These are phyloP conservation scores for Aphidoletes aphidimyza DNA, from an alignment of 2,888 invertebrate genomes.

Conservation along the genomic window DNA sequence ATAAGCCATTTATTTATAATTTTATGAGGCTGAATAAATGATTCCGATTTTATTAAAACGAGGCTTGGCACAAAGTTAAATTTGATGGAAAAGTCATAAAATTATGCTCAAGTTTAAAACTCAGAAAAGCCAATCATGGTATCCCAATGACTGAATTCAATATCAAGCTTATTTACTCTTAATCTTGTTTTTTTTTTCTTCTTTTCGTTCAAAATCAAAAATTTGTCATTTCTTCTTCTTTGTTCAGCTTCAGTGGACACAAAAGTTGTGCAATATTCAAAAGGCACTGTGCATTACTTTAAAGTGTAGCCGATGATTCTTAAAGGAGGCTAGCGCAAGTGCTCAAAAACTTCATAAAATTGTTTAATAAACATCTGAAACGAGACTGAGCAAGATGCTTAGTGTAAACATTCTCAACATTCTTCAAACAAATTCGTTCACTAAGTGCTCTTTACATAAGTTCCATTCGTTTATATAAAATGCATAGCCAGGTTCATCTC, in stretches of 20 bases:
- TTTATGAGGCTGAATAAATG: too few relatives aligned
- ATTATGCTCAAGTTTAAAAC: not conserved
- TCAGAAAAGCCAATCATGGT: not conserved
- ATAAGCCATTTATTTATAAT: too few relatives aligned
- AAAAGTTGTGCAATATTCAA: not conserved
- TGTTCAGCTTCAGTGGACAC: not conserved
- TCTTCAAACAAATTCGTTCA: constrained; percentile 53
- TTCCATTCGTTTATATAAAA: not conserved
- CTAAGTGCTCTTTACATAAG: constrained; percentile 50
- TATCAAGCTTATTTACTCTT: not conserved
- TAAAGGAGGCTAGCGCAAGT: not conserved
- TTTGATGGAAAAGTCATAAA: not conserved
- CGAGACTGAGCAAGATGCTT: constrained; percentile 19
- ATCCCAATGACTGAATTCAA: not conserved
- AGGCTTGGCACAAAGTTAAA: not conserved
- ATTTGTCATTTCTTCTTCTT: not conserved
- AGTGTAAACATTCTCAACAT: constrained; percentile 43
- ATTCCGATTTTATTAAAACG: constrained; percentile 2
- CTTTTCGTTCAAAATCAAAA: too few relatives aligned
- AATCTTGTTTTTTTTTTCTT: not conserved
- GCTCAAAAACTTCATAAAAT: constrained; percentile 53
- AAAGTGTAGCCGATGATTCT: too few relatives aligned
- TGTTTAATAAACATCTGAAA: constrained; percentile 39
- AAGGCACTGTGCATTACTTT: too few relatives aligned
- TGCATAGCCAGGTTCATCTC: not conserved